These are phyloP conservation scores for Nomada ferruginata DNA, from an alignment of 2,888 invertebrate species.

Conservation along the genomic window DNA sequence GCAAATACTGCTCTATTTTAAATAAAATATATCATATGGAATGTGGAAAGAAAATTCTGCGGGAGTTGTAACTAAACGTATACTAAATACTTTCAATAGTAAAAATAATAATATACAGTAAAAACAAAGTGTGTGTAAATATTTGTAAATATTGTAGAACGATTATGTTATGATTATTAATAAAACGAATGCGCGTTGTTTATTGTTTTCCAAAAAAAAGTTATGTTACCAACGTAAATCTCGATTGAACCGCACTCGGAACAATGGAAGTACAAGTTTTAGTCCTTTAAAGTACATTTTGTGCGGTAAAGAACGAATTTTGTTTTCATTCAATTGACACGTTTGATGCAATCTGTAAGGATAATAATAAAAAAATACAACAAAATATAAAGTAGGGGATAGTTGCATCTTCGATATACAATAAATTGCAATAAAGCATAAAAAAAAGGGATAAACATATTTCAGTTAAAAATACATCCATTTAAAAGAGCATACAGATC, in stretches of 20 bases:
- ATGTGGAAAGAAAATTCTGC: constrained; percentile 6
- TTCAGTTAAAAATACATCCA: not conserved
- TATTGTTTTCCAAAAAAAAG: not conserved
- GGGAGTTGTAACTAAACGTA: not conserved
- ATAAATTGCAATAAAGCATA: not conserved
- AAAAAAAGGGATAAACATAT: not conserved
- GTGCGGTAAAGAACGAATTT: constrained; percentile 30
- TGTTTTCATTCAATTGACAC: not conserved
- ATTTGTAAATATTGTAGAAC: constrained; percentile 12
- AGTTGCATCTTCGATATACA: constrained; percentile 51
- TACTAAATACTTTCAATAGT: not conserved
- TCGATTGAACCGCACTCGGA: not conserved
- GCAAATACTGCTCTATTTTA: not conserved
- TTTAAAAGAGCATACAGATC: no score
- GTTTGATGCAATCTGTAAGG: not conserved
- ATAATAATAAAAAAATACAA: not conserved
- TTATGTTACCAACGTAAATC: no score
- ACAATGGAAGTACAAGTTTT: not conserved
- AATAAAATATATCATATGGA: not conserved
- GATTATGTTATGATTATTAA: not conserved
- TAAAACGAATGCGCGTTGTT: not conserved
- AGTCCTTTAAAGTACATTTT: constrained; percentile 2
- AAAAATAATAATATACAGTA: not conserved
- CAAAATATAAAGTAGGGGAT: not conserved
- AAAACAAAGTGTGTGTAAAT: constrained; percentile 15